phyloP scores from a whole-genome alignment of 2,888 invertebrate genomes.

The Lasioglossum lativentre region DNA sequence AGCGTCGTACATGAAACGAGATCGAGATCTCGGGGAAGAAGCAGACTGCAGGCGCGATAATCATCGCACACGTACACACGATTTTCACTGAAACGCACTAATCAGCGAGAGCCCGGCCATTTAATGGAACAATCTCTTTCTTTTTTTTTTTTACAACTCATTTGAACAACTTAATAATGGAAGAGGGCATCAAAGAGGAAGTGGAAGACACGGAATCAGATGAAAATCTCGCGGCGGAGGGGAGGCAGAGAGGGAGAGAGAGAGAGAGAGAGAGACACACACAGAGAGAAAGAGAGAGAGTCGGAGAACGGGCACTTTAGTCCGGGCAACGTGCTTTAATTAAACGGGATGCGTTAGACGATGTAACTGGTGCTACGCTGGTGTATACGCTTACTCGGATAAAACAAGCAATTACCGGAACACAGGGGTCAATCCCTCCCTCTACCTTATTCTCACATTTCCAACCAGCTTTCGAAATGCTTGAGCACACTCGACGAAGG shows the following conservation, averaged over 20 bases:
- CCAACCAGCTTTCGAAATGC: slow-evolving; percentile 32
- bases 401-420: slow-evolving; percentile 76
- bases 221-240: background rate
- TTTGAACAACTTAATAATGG: slow-evolving; percentile 47
- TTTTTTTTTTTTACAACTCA: background rate
- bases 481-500: slow-evolving; percentile 31
- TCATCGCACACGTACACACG: background rate
- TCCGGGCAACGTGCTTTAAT: slow-evolving; percentile 68
- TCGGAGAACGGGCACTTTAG: slow-evolving; percentile 45
- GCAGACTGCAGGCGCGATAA: background rate
- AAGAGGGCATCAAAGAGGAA: slow-evolving; percentile 25
- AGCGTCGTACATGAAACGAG: background rate
- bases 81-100: slow-evolving; percentile 1
- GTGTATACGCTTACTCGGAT: slow-evolving; percentile 75
- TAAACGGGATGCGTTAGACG: slow-evolving; percentile 73
- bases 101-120: background rate
- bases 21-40: background rate
- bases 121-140: background rate
- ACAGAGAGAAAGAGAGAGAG: too few species aligned
- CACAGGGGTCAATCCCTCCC: slow-evolving; percentile 64
- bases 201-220: slow-evolving; percentile 34
- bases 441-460: slow-evolving; percentile 18
- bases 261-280: too few species aligned
- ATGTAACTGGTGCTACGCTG: slow-evolving; percentile 67
- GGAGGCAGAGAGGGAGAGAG: background rate